Percentiles rank a stretch among this genome's conserved stretches.
These are phyloP conservation scores for Gymnodraco acuticeps DNA, from an alignment of 2,797 vertebrate genomes.

Conservation along the genomic window DNA sequence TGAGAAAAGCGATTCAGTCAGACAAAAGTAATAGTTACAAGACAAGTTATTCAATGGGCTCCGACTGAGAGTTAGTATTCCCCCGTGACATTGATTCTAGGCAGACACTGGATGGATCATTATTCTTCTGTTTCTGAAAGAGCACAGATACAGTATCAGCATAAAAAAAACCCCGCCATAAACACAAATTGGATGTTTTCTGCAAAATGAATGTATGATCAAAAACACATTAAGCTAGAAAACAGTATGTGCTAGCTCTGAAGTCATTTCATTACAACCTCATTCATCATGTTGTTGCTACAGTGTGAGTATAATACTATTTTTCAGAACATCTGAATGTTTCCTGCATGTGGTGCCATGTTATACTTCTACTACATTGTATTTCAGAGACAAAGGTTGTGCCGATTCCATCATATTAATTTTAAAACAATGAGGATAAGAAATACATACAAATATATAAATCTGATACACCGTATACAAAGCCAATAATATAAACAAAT, in stretches of 20 bases:
- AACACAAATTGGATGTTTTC: conserved; percentile 21
- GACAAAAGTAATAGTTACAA: conserved; percentile 4
- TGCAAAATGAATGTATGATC: conserved; percentile 18
- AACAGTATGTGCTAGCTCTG: not conserved
- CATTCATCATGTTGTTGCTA: not conserved
- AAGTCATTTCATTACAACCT: not conserved
- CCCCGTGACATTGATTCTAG: conserved; percentile 23
- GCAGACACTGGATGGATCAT: conserved; percentile 12
- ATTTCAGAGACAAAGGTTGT: not conserved
- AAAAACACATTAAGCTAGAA: conserved; percentile 12
- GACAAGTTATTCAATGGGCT: conserved; percentile 1
- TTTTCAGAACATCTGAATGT: not conserved
- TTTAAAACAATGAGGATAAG: not conserved
- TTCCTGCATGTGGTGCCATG: not conserved
- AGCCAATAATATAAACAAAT: not conserved
- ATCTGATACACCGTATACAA: not conserved
- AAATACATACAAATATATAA: not conserved
- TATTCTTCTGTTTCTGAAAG: conserved; percentile 28
- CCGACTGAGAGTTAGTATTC: conserved; percentile 17
- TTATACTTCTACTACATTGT: not conserved
- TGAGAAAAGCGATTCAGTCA: conserved; percentile 1
- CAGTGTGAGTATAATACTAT: not conserved
- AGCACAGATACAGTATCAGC: not conserved
- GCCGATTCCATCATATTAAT: not conserved
- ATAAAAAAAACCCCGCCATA: conserved; percentile 1